phyloP scores from a whole-genome alignment of 2,113 vertebrate genomes.

The Rhegmatorhina hoffmannsi region DNA sequence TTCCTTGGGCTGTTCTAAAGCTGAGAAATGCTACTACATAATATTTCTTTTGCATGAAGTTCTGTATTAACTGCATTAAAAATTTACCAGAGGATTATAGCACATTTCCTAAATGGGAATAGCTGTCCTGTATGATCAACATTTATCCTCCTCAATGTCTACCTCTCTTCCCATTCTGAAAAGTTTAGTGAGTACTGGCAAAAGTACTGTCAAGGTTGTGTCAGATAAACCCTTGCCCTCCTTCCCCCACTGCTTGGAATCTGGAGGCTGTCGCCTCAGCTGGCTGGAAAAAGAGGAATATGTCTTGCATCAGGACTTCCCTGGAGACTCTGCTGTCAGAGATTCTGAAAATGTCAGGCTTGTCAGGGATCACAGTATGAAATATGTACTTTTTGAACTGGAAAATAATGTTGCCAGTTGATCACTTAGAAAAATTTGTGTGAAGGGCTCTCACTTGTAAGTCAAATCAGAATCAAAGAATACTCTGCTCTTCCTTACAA shows the following conservation, averaged over 20 bases:
- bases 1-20: not conserved
- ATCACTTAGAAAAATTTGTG: not conserved
- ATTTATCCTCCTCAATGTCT: not conserved
- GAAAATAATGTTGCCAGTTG: not conserved
- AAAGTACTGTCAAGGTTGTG: not conserved
- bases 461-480: not conserved
- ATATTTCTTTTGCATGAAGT: not conserved
- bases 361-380: not conserved
- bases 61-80: not conserved
- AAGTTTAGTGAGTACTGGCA: not conserved
- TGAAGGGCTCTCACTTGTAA: not conserved
- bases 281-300: not conserved
- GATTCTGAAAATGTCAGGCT: not conserved
- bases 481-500: not conserved
- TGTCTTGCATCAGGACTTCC: not conserved
- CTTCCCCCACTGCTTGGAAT: not conserved
- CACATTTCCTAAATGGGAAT: not conserved
- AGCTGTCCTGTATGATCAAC: not conserved
- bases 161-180: not conserved
- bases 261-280: not conserved
- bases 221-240: not conserved
- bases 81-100: not conserved
- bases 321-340: not conserved
- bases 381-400: not conserved
- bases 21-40: not conserved